Conservation (phyloP, 2,888 invertebrate genomes). For the Pecten maximus region DNA sequence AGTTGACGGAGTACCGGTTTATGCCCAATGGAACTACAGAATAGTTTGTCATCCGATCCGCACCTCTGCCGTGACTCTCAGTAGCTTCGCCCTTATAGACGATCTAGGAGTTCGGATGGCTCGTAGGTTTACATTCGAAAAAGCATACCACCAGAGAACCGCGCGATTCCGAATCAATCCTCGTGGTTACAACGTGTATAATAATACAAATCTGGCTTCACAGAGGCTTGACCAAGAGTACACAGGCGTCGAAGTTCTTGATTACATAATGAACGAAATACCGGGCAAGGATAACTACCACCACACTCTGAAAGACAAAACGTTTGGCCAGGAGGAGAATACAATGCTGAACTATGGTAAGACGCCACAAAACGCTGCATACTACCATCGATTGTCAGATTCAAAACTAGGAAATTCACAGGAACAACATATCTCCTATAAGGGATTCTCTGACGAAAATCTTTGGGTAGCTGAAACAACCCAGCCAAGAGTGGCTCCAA, state of each 20-base stretch:
- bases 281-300: conserved; percentile 71
- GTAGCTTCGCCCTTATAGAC: conserved; percentile 63
- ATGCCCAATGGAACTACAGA: conserved; percentile 69
- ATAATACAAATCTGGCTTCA: not conserved
- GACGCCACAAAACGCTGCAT: not conserved
- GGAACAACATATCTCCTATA: conserved; percentile 36
- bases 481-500: conserved; percentile 61
- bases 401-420: not conserved
- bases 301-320: conserved; percentile 57
- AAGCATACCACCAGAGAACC: conserved; percentile 47
- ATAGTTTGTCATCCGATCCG: conserved; percentile 68
- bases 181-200: not conserved
- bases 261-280: conserved; percentile 67
- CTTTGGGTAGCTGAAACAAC: conserved; percentile 66
- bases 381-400: not conserved
- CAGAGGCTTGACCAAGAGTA: conserved; percentile 44
- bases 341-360: not conserved
- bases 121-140: conserved; percentile 47
- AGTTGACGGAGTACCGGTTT: conserved; percentile 59
- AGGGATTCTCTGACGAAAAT: conserved; percentile 57
- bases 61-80: conserved; percentile 58
- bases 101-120: conserved; percentile 67
- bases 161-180: conserved; percentile 54
- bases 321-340: conserved; percentile 52
- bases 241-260: conserved; percentile 56